Base-by-base conservation (phyloP, 64 coral and sea anemone species). In the Exaiptasia diaphana region DNA sequence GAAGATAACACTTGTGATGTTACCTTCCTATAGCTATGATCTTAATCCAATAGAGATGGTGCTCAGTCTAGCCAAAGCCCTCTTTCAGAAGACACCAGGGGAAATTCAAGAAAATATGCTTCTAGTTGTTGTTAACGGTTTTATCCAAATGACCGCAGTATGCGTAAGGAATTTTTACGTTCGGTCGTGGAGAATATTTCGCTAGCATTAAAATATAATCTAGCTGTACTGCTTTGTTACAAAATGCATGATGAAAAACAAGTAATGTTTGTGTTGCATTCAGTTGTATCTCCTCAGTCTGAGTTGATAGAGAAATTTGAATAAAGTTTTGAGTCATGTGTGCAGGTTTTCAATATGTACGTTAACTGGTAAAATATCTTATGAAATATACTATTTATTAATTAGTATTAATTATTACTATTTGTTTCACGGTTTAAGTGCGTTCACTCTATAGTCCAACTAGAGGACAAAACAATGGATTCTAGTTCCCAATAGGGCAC, bases 401-500 rank as follows among this genome's bases (percentile, higher is more conserved):
- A 7, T 8, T 8, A 46, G 43, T 15, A 46, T 6, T 46, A 46
- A 46, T 15, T 46, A 46, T 6, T 46, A 46, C 43, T 46, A 46
- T 46, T 46, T 46, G 43, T 46, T n/a, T 46, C 43, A 46, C 43
- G 43, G 15, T 8, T 46, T 46, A 46, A 46, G 43, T 46, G 43
- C 6, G 43, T 46, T 6, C 43, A 46, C 43, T 46, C 43, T 46
- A 46, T 46, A 15, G 15, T 46, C 15, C 15, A 46, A n/a, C n/a
- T n/a, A n/a, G n/a, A n/a, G n/a, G n/a, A n/a, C n/a, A n/a, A n/a
- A n/a, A n/a, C n/a, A n/a, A n/a, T n/a, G n/a, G n/a, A n/a, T n/a
- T n/a, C n/a, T n/a, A n/a, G n/a, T 15, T 74, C 56, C 50, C 45
- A 90, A 14, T 90, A 65, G 74, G 82, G 77, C 72, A 53, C 82